phyloP scores from a whole-genome alignment of 2,888 invertebrate genomes.

The Mellilla xanthometata region DNA sequence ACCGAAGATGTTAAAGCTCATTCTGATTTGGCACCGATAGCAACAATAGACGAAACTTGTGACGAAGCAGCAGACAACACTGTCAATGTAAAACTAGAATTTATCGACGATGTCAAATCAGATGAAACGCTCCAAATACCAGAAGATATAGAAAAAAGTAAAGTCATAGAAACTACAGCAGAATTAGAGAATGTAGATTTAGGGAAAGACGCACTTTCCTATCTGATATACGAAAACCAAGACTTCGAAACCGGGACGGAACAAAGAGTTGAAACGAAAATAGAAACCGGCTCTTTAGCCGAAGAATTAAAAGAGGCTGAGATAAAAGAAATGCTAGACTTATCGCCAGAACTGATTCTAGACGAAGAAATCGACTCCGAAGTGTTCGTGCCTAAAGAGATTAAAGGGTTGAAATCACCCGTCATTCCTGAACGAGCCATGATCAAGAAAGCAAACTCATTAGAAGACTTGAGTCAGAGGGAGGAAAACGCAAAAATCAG shows the following conservation, averaged over 20 bases:
- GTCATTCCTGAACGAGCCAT: slow-evolving; percentile 68
- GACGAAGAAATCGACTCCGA: slow-evolving; percentile 62
- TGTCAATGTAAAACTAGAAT: slow-evolving; percentile 45
- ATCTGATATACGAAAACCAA: slow-evolving; percentile 61
- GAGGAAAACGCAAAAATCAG: slow-evolving; percentile 44
- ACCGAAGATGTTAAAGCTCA: slow-evolving; percentile 46
- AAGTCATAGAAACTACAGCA: slow-evolving; percentile 29
- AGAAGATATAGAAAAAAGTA: background rate
- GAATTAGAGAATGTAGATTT: slow-evolving; percentile 57
- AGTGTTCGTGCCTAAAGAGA: slow-evolving; percentile 55
- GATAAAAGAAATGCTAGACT: slow-evolving; percentile 61
- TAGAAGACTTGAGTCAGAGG: slow-evolving; percentile 61
- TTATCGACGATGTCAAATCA: slow-evolving; percentile 57
- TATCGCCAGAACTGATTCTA: slow-evolving; percentile 69
- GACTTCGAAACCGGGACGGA: slow-evolving; percentile 45
- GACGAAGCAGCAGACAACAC: slow-evolving; percentile 53
- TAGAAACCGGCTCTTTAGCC: slow-evolving; percentile 52
- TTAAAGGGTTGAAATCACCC: slow-evolving; percentile 52
- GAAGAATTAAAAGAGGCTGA: slow-evolving; percentile 68
- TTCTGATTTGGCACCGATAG: slow-evolving; percentile 66
- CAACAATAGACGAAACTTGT: slow-evolving; percentile 67
- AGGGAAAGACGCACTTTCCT: slow-evolving; percentile 70
- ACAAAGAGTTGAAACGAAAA: slow-evolving; percentile 28
- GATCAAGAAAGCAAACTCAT: slow-evolving; percentile 63
- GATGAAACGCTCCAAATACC: slow-evolving; percentile 37